Conservation (phyloP, 2,888 invertebrate species). For the Cryptosula pallasiana region DNA sequence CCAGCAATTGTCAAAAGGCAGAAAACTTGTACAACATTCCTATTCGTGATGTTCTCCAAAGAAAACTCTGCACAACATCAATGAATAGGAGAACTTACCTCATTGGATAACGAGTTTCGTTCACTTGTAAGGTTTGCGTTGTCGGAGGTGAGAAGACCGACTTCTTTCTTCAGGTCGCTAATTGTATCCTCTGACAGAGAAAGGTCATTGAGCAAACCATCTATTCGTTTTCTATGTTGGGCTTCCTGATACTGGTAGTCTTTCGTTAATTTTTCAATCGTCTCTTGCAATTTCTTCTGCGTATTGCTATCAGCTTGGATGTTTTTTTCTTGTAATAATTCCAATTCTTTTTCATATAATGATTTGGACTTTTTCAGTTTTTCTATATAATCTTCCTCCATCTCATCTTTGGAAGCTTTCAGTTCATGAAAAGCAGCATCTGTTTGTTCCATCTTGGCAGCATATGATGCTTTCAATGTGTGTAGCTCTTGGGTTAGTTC, state of each 20-base stretch:
- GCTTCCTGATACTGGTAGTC: conserved; percentile 38
- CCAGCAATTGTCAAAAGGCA: background rate
- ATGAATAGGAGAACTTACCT: conserved; percentile 35
- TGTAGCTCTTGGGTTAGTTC: conserved; percentile 38
- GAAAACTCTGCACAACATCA: too few species aligned
- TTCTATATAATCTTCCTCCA: conserved; percentile 42
- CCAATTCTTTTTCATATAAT: conserved; percentile 50
- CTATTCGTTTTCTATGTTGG: conserved; percentile 39
- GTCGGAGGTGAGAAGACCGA: conserved; percentile 32
- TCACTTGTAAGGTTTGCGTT: conserved; percentile 27
- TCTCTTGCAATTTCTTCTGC: conserved; percentile 33
- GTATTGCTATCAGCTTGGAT: conserved; percentile 35
- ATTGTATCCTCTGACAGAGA: conserved; percentile 41
- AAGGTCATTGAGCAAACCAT: conserved; percentile 41
- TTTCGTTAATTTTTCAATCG: conserved; percentile 41
- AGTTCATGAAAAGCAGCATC: background rate
- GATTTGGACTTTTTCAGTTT: conserved; percentile 47
- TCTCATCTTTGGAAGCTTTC: conserved; percentile 27
- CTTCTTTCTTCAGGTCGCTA: conserved; percentile 34
- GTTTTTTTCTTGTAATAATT: conserved; percentile 37
- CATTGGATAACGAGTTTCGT: conserved; percentile 30
- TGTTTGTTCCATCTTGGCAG: conserved; percentile 24
- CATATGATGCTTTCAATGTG: conserved; percentile 29
- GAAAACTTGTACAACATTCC: too few species aligned
- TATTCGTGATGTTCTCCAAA: too few species aligned